Percentiles rank a stretch among this genome's conserved stretches.
phyloP scores from a whole-genome alignment of 2,797 vertebrate species.

The Pelochelys cantorii region DNA sequence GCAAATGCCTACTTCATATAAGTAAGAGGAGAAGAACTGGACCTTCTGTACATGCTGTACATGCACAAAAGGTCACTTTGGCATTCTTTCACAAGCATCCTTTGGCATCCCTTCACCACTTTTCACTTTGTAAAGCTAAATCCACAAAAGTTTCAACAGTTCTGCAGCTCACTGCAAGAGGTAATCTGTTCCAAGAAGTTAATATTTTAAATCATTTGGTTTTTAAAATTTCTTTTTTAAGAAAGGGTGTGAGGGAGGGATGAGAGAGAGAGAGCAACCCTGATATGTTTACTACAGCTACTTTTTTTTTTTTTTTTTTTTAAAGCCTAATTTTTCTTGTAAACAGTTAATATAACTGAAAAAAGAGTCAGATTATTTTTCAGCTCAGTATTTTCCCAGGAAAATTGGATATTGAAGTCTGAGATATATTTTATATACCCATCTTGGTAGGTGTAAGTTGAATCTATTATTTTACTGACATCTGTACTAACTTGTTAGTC shows the following conservation, averaged over 20 bases:
- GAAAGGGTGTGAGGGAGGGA: not conserved
- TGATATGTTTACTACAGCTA: not conserved
- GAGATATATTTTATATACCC: not conserved
- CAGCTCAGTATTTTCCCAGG: not conserved
- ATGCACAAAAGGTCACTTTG: not conserved
- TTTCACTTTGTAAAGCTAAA: not conserved
- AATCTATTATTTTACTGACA: slow-evolving; percentile 53
- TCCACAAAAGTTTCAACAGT: not conserved
- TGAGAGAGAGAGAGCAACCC: not conserved
- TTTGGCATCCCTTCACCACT: not conserved
- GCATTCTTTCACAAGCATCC: not conserved
- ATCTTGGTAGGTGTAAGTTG: not conserved
- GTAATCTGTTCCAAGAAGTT: not conserved
- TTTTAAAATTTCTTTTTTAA: not conserved
- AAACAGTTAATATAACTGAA: not conserved
- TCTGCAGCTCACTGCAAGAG: not conserved
- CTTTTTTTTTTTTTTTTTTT: too few relatives aligned
- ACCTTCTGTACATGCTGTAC: not conserved
- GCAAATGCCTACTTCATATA: not conserved
- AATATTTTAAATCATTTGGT: not conserved
- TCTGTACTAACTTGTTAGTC: slow-evolving; percentile 23
- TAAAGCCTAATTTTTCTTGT: not conserved
- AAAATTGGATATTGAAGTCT: not conserved
- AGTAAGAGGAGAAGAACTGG: not conserved
- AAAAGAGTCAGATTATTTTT: not conserved